Conservation (phyloP, 2,113 vertebrate genomes). For the Gorsachius goisagi region DNA sequence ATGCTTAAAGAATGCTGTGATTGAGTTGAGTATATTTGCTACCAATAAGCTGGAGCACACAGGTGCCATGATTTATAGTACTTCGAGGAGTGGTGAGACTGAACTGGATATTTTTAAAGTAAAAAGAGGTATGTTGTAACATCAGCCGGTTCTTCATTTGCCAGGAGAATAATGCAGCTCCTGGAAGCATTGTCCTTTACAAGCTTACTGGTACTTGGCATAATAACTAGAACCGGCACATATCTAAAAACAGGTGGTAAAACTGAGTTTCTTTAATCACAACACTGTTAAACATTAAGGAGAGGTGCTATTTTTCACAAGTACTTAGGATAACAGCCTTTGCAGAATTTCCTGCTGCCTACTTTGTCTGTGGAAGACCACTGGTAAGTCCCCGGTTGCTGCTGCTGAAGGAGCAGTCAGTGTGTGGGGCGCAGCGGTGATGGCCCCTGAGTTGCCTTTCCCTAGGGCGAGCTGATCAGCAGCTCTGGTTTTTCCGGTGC, state of each 20-base stretch:
- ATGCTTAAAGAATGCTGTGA: neutral
- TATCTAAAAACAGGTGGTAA: neutral
- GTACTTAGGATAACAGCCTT: neutral
- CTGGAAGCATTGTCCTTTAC: neutral
- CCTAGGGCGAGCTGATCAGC: neutral
- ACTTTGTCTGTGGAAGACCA: neutral
- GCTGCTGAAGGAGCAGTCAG: neutral
- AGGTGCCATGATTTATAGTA: neutral
- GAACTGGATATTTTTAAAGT: neutral
- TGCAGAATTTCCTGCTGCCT: neutral
- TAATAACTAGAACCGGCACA: neutral
- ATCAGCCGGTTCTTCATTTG: neutral
- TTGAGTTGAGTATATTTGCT: constrained; percentile 1
- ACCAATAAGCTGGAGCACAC: neutral
- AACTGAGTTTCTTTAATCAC: neutral
- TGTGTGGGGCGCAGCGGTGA: rapidly evolving
- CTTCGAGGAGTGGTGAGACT: neutral
- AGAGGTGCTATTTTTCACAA: neutral
- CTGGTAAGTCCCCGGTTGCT: neutral
- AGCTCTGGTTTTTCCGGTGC: neutral
- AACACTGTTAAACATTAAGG: neutral
- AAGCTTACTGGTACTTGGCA: neutral
- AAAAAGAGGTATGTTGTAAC: neutral
- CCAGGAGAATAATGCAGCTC: neutral
- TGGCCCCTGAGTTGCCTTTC: neutral